A percentile compares a stretch with the other conserved stretches of the same genome.
phyloP scores from a whole-genome alignment of 2,888 invertebrate species.

The Silvanus unidentatus region DNA sequence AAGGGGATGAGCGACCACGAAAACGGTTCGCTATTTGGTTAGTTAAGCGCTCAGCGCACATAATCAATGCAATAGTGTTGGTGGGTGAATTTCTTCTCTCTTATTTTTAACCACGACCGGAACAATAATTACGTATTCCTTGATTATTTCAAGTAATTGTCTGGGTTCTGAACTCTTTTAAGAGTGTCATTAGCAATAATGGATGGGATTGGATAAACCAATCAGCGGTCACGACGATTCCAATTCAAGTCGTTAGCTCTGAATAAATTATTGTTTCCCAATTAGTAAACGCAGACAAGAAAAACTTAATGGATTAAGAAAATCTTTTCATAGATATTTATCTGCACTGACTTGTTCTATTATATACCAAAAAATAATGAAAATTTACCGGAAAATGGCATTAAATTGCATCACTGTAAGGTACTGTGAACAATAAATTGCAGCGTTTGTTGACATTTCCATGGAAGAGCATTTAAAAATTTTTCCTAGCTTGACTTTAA shows the following conservation, averaged over 20 bases:
- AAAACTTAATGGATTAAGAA: conserved; percentile 30
- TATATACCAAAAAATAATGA: too few species aligned
- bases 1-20: neutral
- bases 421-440: too few species aligned
- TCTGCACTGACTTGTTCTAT: too few species aligned
- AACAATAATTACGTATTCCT: conserved; percentile 43
- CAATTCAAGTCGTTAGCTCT: conserved; percentile 38
- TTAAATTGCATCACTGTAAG: too few species aligned
- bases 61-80: neutral
- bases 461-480: too few species aligned
- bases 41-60: neutral
- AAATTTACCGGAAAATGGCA: too few species aligned
- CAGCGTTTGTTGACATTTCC: too few species aligned
- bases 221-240: conserved; percentile 37
- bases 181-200: conserved; percentile 46
- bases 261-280: conserved; percentile 46
- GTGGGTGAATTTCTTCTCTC: conserved; percentile 15
- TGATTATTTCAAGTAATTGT: conserved; percentile 45
- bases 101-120: conserved; percentile 38
- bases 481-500: too few species aligned
- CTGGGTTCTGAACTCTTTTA: conserved; percentile 37
- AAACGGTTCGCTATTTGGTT: conserved; percentile 7
- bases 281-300: conserved; percentile 35
- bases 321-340: conserved; percentile 15
- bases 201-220: conserved; percentile 39